Evolutionary conservation across 2,888 invertebrate species (phyloP).

Genomic region (Heliconius ismenius): DNA sequence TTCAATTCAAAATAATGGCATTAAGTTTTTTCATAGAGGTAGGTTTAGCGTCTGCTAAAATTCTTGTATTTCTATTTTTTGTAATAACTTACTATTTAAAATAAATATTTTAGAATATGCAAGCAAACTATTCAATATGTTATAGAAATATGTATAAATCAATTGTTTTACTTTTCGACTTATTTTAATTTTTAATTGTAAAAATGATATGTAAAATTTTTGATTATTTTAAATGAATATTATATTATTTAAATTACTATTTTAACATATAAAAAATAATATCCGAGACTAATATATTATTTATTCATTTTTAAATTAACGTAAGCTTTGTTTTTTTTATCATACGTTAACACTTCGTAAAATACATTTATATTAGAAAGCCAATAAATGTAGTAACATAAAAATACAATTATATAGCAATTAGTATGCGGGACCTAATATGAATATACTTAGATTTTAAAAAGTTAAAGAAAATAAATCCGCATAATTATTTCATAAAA

Average conservation of each 20-base stretch:
- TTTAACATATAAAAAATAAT: neutral
- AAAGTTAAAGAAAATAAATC: no score
- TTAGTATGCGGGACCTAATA: no score
- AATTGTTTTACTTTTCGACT: neutral
- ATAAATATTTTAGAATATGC: neutral
- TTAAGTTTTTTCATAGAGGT: conserved; percentile 1
- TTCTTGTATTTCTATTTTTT: neutral
- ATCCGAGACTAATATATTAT: neutral
- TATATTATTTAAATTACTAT: neutral
- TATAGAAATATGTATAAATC: neutral
- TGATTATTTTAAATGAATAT: neutral
- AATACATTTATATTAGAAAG: neutral
- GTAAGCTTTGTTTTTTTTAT: neutral
- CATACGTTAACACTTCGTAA: neutral
- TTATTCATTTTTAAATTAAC: neutral
- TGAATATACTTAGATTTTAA: no score
- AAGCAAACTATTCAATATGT: neutral
- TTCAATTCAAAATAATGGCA: conserved; percentile 22
- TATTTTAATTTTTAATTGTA: neutral
- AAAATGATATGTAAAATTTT: neutral
- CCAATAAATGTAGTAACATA: neutral
- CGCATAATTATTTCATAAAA: no score
- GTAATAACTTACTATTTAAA: neutral
- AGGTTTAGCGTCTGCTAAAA: neutral
- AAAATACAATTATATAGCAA: neutral